phyloP scores from a whole-genome alignment of 2,888 invertebrate genomes.

The Drosophila planitibia region DNA sequence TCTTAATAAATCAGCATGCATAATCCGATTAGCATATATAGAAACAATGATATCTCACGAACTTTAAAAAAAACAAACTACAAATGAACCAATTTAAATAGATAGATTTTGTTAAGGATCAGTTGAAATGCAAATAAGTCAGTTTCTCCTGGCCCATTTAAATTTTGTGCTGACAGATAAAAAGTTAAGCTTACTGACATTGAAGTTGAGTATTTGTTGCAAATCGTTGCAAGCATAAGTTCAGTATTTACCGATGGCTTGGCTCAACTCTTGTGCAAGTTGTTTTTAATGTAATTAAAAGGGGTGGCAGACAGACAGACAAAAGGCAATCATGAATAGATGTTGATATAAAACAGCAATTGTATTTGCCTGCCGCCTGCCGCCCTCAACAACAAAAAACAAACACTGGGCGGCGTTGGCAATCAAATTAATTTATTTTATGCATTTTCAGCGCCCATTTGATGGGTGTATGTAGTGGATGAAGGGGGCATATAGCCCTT shows the following conservation, averaged over 20 bases:
- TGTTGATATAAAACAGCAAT: constrained; percentile 40
- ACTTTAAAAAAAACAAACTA: background rate
- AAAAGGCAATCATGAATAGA: constrained; percentile 38
- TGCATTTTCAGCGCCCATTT: constrained; percentile 44
- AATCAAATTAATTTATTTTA: constrained; percentile 69
- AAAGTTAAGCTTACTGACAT: background rate
- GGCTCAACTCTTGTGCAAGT: constrained; percentile 18
- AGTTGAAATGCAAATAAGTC: background rate
- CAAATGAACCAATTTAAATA: background rate
- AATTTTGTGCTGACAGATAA: background rate
- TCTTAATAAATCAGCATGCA: background rate
- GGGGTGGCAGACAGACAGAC: constrained; percentile 30
- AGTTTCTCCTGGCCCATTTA: background rate
- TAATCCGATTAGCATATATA: background rate
- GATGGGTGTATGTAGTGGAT: background rate
- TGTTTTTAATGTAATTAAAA: constrained; percentile 60
- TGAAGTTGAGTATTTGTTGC: constrained; percentile 4
- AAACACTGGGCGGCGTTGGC: constrained; percentile 37
- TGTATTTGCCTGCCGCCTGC: constrained; percentile 35
- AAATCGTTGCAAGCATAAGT: constrained; percentile 13
- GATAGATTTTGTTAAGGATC: background rate
- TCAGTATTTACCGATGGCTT: constrained; percentile 6
- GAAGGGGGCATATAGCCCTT: constrained; percentile 3
- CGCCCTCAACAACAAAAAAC: constrained; percentile 12
- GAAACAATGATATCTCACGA: background rate